A percentile compares a stretch with the other conserved stretches of the same genome.
Evolutionary conservation across 2,113 vertebrate species (phyloP).

Genomic region (Scopus umbretta): DNA sequence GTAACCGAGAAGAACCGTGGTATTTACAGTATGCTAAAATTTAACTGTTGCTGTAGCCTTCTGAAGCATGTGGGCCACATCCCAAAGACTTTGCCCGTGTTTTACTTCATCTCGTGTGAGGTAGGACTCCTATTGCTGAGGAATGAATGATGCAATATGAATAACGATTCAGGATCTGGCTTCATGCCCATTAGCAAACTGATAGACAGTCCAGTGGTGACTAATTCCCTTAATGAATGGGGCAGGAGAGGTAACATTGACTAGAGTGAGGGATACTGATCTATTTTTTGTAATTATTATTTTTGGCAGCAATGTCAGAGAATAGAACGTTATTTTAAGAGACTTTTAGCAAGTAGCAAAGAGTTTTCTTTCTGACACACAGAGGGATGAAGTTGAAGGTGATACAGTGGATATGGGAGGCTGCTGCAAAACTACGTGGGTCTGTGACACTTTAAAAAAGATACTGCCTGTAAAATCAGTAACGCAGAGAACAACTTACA

Average conservation of each 20-base stretch:
- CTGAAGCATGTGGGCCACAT: constrained; percentile 3
- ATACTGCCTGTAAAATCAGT: neutral
- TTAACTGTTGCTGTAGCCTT: constrained; percentile 49
- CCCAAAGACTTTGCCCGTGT: neutral
- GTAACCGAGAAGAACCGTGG: neutral
- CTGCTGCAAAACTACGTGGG: neutral
- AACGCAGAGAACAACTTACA: neutral
- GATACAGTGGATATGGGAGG: neutral
- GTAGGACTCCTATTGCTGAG: neutral
- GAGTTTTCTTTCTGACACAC: neutral
- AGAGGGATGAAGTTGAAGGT: neutral
- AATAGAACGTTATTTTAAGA: neutral
- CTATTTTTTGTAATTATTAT: neutral
- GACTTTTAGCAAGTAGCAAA: neutral
- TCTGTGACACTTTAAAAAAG: neutral
- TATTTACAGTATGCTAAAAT: constrained; percentile 61
- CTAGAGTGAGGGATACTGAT: neutral
- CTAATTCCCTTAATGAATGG: neutral
- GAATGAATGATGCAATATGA: neutral
- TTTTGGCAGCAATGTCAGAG: neutral
- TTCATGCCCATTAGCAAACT: neutral
- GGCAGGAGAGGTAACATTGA: neutral
- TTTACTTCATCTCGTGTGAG: neutral
- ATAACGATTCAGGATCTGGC: neutral
- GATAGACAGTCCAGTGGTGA: neutral